Conservation (phyloP, 2,888 invertebrate genomes). For the Ischnura elegans region DNA sequence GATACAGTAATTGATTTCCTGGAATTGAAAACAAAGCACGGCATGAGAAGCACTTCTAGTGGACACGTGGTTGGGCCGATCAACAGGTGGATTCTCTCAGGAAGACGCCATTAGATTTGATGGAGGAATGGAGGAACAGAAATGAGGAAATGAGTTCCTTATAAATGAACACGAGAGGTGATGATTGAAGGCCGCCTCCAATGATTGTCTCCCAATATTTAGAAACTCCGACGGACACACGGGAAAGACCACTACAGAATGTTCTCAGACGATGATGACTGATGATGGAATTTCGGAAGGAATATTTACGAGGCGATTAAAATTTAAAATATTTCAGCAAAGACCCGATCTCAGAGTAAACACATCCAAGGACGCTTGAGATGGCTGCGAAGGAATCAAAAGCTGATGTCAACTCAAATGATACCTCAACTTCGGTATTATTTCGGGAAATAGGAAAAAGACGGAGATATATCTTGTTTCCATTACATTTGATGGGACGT, state of each 20-base stretch:
- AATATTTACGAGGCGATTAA: neutral
- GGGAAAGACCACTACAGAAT: neutral
- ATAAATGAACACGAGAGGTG: neutral
- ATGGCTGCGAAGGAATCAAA: too few species aligned
- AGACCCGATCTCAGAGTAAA: too few species aligned
- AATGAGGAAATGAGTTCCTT: neutral
- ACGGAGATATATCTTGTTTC: too few species aligned
- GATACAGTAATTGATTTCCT: too few species aligned
- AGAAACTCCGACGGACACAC: neutral
- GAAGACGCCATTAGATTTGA: neutral
- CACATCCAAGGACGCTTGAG: too few species aligned
- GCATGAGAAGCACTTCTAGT: too few species aligned
- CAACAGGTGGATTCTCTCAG: neutral
- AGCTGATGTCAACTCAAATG: too few species aligned
- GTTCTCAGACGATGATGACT: neutral
- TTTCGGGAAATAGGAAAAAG: too few species aligned
- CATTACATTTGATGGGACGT: too few species aligned
- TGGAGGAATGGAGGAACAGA: neutral
- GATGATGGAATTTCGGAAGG: neutral
- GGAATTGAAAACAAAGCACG: too few species aligned
- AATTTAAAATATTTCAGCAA: neutral
- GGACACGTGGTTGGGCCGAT: neutral
- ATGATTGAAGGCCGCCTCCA: neutral
- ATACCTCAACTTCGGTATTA: too few species aligned
- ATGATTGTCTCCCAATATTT: neutral